These are phyloP conservation scores for Nomada ferruginata DNA, from an alignment of 2,888 invertebrate species.

Conservation along the genomic window DNA sequence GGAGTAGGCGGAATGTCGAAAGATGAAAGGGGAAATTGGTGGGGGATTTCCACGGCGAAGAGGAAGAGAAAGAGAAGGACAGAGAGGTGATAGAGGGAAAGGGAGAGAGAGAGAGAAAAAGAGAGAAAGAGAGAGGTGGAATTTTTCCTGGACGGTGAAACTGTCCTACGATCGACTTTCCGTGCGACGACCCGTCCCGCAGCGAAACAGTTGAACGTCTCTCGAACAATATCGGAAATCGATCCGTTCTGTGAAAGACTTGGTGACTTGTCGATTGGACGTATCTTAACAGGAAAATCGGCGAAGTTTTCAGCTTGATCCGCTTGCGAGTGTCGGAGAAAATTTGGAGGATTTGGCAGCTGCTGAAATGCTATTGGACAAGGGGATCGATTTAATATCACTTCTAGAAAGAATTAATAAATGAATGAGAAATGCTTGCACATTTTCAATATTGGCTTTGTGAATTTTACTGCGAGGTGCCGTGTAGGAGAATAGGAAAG, in stretches of 20 bases:
- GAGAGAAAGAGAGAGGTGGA: slow-evolving; percentile 43
- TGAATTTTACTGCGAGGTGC: too few relatives aligned
- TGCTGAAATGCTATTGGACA: too few relatives aligned
- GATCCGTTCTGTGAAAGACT: background rate
- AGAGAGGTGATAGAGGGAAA: too few relatives aligned
- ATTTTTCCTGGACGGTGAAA: slow-evolving; percentile 68
- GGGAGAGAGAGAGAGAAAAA: slow-evolving; percentile 1
- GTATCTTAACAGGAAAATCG: background rate
- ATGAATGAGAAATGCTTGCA: too few relatives aligned
- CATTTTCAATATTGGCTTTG: too few relatives aligned
- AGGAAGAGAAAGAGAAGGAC: too few relatives aligned
- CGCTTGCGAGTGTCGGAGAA: background rate
- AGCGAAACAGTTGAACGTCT: slow-evolving; percentile 25
- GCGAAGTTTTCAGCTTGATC: too few relatives aligned
- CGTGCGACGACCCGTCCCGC: slow-evolving; percentile 63
- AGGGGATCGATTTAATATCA: too few relatives aligned
- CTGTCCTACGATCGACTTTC: slow-evolving; percentile 69
- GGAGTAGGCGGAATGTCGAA: slow-evolving; percentile 38
- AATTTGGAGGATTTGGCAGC: background rate
- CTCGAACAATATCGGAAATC: slow-evolving; percentile 9
- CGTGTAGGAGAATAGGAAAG: too few relatives aligned
- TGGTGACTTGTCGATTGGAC: background rate
- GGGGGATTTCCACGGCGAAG: slow-evolving; percentile 6
- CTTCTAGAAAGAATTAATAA: too few relatives aligned
- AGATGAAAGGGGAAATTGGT: slow-evolving; percentile 58